phyloP scores from a whole-genome alignment of 2,113 vertebrate genomes.

The Arenaria interpres region DNA sequence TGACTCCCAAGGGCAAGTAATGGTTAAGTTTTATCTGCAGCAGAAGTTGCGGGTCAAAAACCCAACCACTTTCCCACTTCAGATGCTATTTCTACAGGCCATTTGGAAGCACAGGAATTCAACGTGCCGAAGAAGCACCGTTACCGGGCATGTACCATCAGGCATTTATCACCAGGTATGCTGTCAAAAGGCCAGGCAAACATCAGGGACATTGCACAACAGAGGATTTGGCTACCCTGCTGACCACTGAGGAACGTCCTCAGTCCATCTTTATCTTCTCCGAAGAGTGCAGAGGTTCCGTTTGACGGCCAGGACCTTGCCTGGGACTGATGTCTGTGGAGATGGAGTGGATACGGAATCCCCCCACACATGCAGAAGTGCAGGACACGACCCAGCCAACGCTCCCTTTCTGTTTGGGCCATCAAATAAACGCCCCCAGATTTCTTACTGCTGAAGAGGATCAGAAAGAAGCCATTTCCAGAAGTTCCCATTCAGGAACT shows the following conservation, averaged over 20 bases:
- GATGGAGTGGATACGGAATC: neutral
- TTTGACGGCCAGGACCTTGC: neutral
- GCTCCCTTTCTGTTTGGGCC: neutral
- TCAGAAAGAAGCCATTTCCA: neutral
- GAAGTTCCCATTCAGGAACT: neutral
- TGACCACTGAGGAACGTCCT: neutral
- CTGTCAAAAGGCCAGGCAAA: neutral
- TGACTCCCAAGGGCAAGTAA: neutral
- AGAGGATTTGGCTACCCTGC: neutral
- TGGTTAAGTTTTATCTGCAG: neutral
- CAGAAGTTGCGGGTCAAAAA: neutral
- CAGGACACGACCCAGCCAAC: neutral
- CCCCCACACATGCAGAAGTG: fast-evolving
- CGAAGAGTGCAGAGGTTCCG: fast-evolving
- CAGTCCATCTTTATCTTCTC: neutral
- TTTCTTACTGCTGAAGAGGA: neutral
- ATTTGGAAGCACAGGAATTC: neutral
- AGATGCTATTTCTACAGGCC: neutral
- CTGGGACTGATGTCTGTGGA: neutral
- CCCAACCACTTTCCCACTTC: neutral
- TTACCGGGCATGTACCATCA: neutral
- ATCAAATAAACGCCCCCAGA: neutral
- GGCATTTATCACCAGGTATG: neutral
- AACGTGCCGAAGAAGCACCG: fast-evolving
- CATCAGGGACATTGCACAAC: fast-evolving